Evolutionary conservation across 1,140 invertebrate species (phyloP).

Genomic region (Drosophila ironensis): DNA sequence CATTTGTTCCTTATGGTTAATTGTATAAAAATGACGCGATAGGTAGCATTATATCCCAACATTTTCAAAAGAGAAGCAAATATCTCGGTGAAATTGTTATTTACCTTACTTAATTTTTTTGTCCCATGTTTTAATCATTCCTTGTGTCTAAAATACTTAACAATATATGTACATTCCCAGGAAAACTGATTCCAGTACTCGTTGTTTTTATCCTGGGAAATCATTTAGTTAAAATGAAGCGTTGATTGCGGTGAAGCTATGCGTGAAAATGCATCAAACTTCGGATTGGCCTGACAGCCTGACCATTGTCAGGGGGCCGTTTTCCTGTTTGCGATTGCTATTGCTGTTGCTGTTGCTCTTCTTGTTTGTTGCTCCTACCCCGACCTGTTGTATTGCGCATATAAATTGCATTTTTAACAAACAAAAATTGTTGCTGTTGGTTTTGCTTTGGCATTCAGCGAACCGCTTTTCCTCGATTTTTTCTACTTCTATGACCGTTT

Average conservation of each 20-base stretch:
- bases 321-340: slow-evolving; percentile 3
- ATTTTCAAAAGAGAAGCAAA: too few species aligned
- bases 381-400: slow-evolving; percentile 56
- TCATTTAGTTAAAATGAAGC: slow-evolving; percentile 70
- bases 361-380: slow-evolving; percentile 35
- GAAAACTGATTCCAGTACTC: too few species aligned
- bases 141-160: too few species aligned
- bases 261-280: slow-evolving; percentile 68
- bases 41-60: too few species aligned
- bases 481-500: slow-evolving; percentile 2
- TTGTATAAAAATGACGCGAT: too few species aligned
- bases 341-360: slow-evolving; percentile 14
- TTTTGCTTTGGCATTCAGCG: slow-evolving; percentile 37
- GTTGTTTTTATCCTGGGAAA: too few species aligned
- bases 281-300: slow-evolving; percentile 45
- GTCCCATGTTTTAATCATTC: too few species aligned
- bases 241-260: slow-evolving; percentile 73
- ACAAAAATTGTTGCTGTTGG: slow-evolving; percentile 56
- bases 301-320: slow-evolving; percentile 31
- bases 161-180: too few species aligned
- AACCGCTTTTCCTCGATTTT: background rate
- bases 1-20: too few species aligned
- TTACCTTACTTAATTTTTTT: too few species aligned
- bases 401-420: slow-evolving; percentile 78
- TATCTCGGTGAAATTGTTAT: too few species aligned